Evolutionary conservation across 1,140 invertebrate species (phyloP).

Genomic region (Drosophila virilis): DNA sequence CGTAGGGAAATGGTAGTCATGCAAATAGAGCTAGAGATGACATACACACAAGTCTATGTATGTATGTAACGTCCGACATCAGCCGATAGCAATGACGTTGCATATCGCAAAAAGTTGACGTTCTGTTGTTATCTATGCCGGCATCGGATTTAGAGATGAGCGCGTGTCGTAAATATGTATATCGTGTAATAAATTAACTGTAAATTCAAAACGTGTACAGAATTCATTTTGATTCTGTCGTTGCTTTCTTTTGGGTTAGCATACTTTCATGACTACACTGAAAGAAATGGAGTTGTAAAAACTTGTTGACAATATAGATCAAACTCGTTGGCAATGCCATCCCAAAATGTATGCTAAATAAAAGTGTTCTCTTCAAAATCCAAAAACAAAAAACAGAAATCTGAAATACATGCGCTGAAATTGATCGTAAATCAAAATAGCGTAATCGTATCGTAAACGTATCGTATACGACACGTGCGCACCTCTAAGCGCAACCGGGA

Average conservation of each 20-base stretch:
- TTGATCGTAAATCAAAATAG: conserved; percentile 2
- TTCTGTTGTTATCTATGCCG: conserved; percentile 33
- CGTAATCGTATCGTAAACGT: conserved; percentile 3
- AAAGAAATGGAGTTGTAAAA: not conserved
- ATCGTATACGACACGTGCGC: conserved; percentile 13
- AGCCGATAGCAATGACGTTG: conserved; percentile 25
- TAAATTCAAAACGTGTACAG: not conserved
- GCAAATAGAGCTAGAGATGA: conserved; percentile 13
- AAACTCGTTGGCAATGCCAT: not conserved
- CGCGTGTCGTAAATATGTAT: not conserved
- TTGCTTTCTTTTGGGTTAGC: not conserved
- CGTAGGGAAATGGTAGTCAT: conserved; percentile 7
- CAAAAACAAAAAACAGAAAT: not conserved
- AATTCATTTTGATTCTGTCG: not conserved
- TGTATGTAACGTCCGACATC: not conserved
- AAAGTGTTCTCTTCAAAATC: not conserved
- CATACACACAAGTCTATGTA: not conserved
- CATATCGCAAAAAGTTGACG: conserved; percentile 22
- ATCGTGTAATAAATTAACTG: too few species aligned
- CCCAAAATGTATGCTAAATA: conserved; percentile 2
- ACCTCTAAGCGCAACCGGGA: conserved; percentile 34
- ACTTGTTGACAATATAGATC: too few species aligned
- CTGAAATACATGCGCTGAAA: not conserved
- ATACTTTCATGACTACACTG: conserved; percentile 15
- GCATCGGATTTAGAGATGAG: conserved; percentile 35